Evolutionary conservation across 2,888 invertebrate species (phyloP).

Genomic region (Rugalucina vietnamica): DNA sequence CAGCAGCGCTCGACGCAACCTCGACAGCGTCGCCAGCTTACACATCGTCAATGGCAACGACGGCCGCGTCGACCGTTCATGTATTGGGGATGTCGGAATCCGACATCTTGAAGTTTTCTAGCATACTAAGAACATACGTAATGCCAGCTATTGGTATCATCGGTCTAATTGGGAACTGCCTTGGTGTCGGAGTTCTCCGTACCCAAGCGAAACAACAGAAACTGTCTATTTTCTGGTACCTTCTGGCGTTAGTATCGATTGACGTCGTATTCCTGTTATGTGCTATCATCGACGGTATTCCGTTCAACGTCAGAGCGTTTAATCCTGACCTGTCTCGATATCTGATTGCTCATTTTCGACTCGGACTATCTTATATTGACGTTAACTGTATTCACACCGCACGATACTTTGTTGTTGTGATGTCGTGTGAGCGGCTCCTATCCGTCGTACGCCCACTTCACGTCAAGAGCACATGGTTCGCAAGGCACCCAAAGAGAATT

Average conservation of each 20-base stretch:
- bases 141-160: conserved; percentile 37
- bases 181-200: conserved; percentile 48
- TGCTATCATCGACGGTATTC: conserved; percentile 32
- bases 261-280: conserved; percentile 38
- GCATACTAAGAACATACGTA: background rate
- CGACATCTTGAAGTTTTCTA: background rate
- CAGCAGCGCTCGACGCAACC: too few species aligned
- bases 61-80: too few species aligned
- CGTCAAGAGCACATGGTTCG: conserved; percentile 34
- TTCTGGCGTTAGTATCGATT: conserved; percentile 41
- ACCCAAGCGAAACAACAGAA: too few species aligned
- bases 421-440: conserved; percentile 44
- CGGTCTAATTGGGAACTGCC: conserved; percentile 38
- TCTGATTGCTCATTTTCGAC: conserved; percentile 44
- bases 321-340: conserved; percentile 35
- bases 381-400: conserved; percentile 36
- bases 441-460: conserved; percentile 36
- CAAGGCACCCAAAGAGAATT: conserved; percentile 23
- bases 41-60: too few species aligned
- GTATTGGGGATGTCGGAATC: background rate
- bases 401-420: conserved; percentile 37
- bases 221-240: conserved; percentile 39
- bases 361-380: conserved; percentile 37
- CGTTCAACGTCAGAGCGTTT: conserved; percentile 20
- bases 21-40: too few species aligned